phyloP scores from a whole-genome alignment of 2,797 vertebrate species.

The Apogon hyalosoma region DNA sequence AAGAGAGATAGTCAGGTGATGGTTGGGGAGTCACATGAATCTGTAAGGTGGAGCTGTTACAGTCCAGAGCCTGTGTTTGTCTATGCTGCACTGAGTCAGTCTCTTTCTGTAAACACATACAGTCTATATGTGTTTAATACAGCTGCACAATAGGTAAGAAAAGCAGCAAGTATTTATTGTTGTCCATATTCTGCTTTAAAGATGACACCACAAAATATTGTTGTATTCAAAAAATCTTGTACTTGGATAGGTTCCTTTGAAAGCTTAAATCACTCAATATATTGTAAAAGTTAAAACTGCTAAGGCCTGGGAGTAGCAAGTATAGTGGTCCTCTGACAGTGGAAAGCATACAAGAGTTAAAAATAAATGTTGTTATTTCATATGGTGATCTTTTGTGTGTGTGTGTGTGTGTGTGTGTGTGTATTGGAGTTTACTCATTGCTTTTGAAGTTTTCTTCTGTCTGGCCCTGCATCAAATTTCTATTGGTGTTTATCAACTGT shows the following conservation, averaged over 20 bases:
- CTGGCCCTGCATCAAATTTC: no score
- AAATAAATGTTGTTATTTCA: slow-evolving; percentile 10
- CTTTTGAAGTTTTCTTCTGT: slow-evolving; percentile 14
- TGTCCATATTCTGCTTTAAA: slow-evolving; percentile 27
- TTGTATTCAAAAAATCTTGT: slow-evolving; percentile 34
- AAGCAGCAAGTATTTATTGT: slow-evolving; percentile 47
- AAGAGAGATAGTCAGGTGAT: slow-evolving; percentile 76
- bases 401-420: no score
- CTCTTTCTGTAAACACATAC: slow-evolving; percentile 14
- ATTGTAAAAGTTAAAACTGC: slow-evolving; percentile 37
- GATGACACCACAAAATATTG: slow-evolving; percentile 24
- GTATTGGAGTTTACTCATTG: not conserved
- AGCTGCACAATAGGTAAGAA: slow-evolving; percentile 40
- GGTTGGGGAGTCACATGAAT: slow-evolving; percentile 79
- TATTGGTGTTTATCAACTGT: no score
- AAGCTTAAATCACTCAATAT: slow-evolving; percentile 28
- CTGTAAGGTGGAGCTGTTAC: slow-evolving; percentile 79
- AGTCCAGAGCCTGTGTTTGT: slow-evolving; percentile 74
- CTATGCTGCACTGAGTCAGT: slow-evolving; percentile 59
- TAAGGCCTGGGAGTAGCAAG: slow-evolving; percentile 36
- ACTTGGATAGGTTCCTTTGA: slow-evolving; percentile 10
- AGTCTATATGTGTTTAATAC: slow-evolving; percentile 19
- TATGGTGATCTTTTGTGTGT: slow-evolving; percentile 6
- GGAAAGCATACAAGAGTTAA: slow-evolving; percentile 34
- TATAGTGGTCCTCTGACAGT: slow-evolving; percentile 50